Evolutionary conservation across 2,113 vertebrate genomes (phyloP).

Genomic region (Candoia aspera): DNA sequence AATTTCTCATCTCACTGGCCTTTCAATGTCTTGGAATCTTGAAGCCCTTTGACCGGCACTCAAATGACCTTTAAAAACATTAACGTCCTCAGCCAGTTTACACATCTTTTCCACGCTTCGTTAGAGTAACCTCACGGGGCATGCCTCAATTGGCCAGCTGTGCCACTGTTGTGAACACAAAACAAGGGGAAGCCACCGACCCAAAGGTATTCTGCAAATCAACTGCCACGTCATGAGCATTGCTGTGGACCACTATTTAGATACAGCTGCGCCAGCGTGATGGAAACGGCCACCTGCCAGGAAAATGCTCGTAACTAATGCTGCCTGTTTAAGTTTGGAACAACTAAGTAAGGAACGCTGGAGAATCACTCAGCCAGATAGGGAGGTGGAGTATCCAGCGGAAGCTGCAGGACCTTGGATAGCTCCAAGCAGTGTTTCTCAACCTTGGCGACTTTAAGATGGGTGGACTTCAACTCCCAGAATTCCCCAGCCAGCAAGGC

Average conservation of each 20-base stretch:
- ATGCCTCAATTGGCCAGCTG: background rate
- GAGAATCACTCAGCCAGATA: background rate
- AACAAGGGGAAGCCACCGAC: background rate
- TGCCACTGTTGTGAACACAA: background rate
- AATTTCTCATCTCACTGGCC: constrained; percentile 19
- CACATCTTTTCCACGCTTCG: background rate
- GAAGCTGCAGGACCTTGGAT: background rate
- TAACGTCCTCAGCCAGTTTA: background rate
- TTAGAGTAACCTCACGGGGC: background rate
- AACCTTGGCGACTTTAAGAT: no score
- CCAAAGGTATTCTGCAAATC: background rate
- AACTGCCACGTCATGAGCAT: background rate
- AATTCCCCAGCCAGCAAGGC: no score
- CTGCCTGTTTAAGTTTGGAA: background rate
- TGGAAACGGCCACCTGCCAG: no score
- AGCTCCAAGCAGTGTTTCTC: background rate
- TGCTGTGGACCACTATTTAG: background rate
- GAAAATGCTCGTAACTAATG: background rate
- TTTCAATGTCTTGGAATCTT: constrained; percentile 15
- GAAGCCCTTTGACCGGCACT: background rate
- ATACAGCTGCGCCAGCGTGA: background rate
- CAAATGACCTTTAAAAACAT: background rate
- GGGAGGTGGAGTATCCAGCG: background rate
- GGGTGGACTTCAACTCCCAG: no score
- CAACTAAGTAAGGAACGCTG: background rate